phyloP scores from a whole-genome alignment of 1,140 invertebrate genomes.

The Sweltsa coloradensis region DNA sequence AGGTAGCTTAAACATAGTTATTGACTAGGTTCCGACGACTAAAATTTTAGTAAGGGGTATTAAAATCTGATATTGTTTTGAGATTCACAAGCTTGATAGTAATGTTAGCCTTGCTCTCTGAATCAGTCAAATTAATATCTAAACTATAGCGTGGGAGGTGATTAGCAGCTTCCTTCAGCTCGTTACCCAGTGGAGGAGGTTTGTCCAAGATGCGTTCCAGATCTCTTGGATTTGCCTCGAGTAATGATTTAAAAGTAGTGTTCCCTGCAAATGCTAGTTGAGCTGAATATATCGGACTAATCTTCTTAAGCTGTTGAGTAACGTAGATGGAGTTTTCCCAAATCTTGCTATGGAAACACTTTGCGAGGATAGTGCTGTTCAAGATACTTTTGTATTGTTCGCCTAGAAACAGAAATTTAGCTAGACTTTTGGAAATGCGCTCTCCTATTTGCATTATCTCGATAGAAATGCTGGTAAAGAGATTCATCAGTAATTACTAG shows the following conservation, averaged over 20 bases:
- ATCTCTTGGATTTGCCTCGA: slow-evolving; percentile 53
- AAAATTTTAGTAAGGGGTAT: too few species aligned
- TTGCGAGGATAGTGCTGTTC: slow-evolving; percentile 44
- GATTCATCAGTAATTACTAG: slow-evolving; percentile 51
- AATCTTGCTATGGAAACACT: slow-evolving; percentile 50
- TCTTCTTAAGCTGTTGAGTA: slow-evolving; percentile 54
- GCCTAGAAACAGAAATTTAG: background rate
- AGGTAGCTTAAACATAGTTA: too few species aligned
- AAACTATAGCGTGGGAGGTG: slow-evolving; percentile 22
- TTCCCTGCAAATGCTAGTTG: slow-evolving; percentile 52
- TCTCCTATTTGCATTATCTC: slow-evolving; percentile 54
- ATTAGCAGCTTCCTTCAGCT: slow-evolving; percentile 19
- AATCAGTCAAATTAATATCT: slow-evolving; percentile 4
- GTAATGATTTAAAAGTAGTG: slow-evolving; percentile 48
- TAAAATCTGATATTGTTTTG: slow-evolving; percentile 9
- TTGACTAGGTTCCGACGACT: too few species aligned
- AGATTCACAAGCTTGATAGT: slow-evolving; percentile 9
- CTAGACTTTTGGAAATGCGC: slow-evolving; percentile 50
- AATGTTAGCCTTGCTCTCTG: background rate
- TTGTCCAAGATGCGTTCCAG: slow-evolving; percentile 43
- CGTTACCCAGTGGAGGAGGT: slow-evolving; percentile 24
- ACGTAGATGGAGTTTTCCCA: slow-evolving; percentile 66
- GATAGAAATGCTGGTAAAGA: slow-evolving; percentile 50
- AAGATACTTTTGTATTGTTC: slow-evolving; percentile 27
- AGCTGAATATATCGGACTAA: slow-evolving; percentile 50